A percentile compares a stretch with the other conserved stretches of the same genome.
phyloP scores from a whole-genome alignment of 2,113 vertebrate species.

The Lucifuga dentata region DNA sequence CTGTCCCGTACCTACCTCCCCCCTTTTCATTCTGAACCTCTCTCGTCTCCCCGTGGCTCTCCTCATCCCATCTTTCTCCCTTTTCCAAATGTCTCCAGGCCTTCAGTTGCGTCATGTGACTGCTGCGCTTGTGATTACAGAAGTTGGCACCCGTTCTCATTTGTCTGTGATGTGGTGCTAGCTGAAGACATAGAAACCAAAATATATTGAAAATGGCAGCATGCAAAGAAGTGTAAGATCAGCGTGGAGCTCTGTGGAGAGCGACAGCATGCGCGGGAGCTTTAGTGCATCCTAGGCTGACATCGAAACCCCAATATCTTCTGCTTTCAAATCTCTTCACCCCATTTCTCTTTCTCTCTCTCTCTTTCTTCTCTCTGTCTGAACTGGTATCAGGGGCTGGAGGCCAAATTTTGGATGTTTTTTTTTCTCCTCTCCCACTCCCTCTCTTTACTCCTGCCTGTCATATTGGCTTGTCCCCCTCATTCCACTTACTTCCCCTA shows the following conservation, averaged over 20 bases:
- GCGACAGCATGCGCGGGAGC: background rate
- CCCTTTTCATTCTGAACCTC: conserved; percentile 44
- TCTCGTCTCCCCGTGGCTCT: conserved; percentile 48
- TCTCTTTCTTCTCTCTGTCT: conserved; percentile 17
- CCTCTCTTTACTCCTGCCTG: conserved; percentile 37
- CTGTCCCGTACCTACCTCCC: conserved; percentile 47
- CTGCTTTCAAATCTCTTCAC: conserved; percentile 16
- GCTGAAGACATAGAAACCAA: conserved; percentile 26
- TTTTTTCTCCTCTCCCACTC: background rate
- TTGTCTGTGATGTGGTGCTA: conserved; percentile 21
- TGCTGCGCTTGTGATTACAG: conserved; percentile 74
- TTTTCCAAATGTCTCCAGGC: conserved; percentile 79
- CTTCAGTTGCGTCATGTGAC: conserved; percentile 77
- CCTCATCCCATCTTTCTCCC: conserved; percentile 43
- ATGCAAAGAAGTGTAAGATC: conserved; percentile 38
- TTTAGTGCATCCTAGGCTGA: conserved; percentile 18
- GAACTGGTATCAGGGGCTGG: conserved; percentile 37
- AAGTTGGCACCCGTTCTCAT: conserved; percentile 62
- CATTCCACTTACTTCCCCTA: conserved; percentile 43
- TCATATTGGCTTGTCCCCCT: conserved; percentile 47
- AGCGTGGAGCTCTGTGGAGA: conserved; percentile 13
- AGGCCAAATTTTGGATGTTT: conserved; percentile 53
- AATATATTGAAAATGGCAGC: conserved; percentile 55
- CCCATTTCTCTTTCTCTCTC: background rate
- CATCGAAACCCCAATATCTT: conserved; percentile 9